Conservation (phyloP, 2,888 invertebrate genomes). For the Tetheella fluctuosa region DNA sequence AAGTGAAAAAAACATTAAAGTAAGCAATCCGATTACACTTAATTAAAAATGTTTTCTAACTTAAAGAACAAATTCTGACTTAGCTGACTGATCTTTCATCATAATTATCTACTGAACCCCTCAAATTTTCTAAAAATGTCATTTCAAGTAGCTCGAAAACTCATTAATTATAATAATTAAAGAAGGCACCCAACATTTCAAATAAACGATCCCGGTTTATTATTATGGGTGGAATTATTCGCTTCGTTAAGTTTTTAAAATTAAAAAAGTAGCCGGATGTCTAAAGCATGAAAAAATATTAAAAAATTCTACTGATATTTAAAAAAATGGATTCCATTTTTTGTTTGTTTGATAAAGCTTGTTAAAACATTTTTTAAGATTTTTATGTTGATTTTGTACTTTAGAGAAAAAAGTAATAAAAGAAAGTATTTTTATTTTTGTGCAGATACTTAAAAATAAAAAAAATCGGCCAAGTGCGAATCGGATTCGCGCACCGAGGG, state of each 20-base stretch:
- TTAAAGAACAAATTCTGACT: background rate
- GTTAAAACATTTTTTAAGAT: too few species aligned
- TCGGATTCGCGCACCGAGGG: too few species aligned
- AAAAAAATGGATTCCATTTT: too few species aligned
- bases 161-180: constrained; percentile 9
- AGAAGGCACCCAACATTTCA: background rate
- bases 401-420: too few species aligned
- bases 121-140: background rate
- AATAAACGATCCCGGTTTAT: too few species aligned
- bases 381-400: too few species aligned
- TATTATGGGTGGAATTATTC: background rate
- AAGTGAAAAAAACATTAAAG: background rate
- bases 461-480: too few species aligned
- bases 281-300: too few species aligned
- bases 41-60: background rate
- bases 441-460: too few species aligned
- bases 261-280: background rate
- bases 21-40: background rate
- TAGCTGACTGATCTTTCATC: background rate
- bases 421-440: too few species aligned
- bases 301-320: too few species aligned
- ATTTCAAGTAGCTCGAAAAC: background rate
- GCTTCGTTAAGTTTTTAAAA: background rate
- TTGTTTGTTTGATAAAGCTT: too few species aligned
- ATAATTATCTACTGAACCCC: background rate